phyloP scores from a whole-genome alignment of 2,797 vertebrate species.

The Oreochromis mossambicus region DNA sequence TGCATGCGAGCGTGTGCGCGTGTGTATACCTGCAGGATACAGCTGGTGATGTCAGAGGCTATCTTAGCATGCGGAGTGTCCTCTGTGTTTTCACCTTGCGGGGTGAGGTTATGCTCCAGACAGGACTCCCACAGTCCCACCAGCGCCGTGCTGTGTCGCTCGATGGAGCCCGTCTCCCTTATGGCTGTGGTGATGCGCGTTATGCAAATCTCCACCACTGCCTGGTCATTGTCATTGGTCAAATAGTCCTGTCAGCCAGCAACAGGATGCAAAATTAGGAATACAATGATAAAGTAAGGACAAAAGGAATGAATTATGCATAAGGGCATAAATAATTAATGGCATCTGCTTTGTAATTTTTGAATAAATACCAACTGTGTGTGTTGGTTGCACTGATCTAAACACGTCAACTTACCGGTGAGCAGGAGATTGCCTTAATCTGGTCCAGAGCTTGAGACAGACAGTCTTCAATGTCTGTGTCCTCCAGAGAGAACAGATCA shows the following conservation, averaged over 20 bases:
- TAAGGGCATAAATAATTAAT: constrained; percentile 9
- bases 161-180: constrained; percentile 87
- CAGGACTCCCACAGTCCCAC: constrained; percentile 94
- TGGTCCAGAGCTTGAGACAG: constrained; percentile 92
- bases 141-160: constrained; percentile 84
- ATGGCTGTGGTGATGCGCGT: constrained; percentile 93
- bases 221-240: constrained; percentile 94
- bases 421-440: constrained; percentile 92
- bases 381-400: not conserved
- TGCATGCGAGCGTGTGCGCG: not conserved
- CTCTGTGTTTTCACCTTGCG: constrained; percentile 81
- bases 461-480: constrained; percentile 87
- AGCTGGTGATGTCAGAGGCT: constrained; percentile 96
- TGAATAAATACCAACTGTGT: not conserved
- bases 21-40: constrained; percentile 87
- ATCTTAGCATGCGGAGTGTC: constrained; percentile 94
- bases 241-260: constrained; percentile 86
- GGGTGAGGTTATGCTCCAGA: constrained; percentile 87
- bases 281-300: constrained; percentile 19
- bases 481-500: constrained; percentile 93
- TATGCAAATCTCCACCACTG: constrained; percentile 96
- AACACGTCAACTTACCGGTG: constrained; percentile 76
- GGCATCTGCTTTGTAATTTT: not conserved
- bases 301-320: constrained; percentile 22
- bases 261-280: not conserved